Evolutionary conservation across 2,888 invertebrate species (phyloP), one percentile per base, ranked within the genome.

Genomic region (Abrostola tripartita): DNA sequence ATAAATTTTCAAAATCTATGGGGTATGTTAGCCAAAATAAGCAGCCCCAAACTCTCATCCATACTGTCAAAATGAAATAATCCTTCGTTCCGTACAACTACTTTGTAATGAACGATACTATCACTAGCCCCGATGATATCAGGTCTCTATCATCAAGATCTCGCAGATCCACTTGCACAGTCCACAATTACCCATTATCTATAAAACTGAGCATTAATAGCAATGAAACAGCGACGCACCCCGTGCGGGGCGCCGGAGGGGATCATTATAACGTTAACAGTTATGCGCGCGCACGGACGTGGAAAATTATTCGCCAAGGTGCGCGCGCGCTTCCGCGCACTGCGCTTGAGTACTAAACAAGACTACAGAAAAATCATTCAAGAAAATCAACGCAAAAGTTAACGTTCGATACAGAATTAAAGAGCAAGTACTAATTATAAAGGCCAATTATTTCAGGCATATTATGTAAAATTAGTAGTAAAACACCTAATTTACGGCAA

Each of bases 251-350:
- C 24, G 75, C 82, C 77, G 71, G 74, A 76, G 83, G 87, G 82
- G 83, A 81, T 87, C 89, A 90, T 89, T 90, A 90, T 84, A 88
- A 84, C 75, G 84, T 88, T 87, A 87, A 92, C 92, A 90, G 92
- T 92, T 91, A 91, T 75, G 83, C 85, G 84, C 75, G 85, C 81
- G 85, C 90, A 93, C 88, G 92, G 93, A 93, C 91, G 93, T 89
- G 93, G 93, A 93, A 93, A 92, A 93, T 93, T 91, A 92, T 92
- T 90, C 91, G 87, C 86, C 71, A 66, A 72, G 69, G 71, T 79
- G 78, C 70, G 69, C 68, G 81, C 74, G 76, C 84, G 90, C 90
- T 89, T 90, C 91, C 91, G 91, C 82, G 81, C 83, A 71, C 72
- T 73, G 66, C 61, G 61, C 57, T 54, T 62, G 61, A 52, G 65